Base-by-base conservation (phyloP, 2,113 vertebrate genomes). In the Otus sunia region DNA sequence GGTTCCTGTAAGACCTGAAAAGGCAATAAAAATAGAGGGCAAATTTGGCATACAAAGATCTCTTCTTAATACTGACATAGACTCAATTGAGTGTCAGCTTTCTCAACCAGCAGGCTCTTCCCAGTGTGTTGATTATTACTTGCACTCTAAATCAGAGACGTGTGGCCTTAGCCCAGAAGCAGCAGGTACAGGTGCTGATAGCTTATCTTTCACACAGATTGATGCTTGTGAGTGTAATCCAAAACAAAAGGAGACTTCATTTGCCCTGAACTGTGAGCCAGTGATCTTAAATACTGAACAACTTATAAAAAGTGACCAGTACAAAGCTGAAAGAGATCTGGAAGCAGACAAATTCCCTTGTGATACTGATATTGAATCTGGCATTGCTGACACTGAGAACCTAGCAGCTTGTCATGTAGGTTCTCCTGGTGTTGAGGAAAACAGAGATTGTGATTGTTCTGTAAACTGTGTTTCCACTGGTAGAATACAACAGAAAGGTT, bases 381-480 rank as follows among this genome's bases (percentile, higher is more conserved):
- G 52, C 22, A 41, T 18, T 74, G 78, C 34, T 56, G 74, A 85
- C 43, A 53, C 41, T 29, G 75, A 77, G 41, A 72, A 90, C 41
- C 68, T 59, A 88, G 88, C 45, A 63, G 50, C 49, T 76, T 83
- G 69, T 43, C 90, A 68, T 13, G 27, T 56, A 74, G 88, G 34
- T 52, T 72, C 90, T 90, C 64, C 93, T 84, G 79, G 72, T 36
- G 15, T 39, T 74, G 79, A 62, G 91, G 96, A 95, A 97, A 97
- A 91, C 45, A 83, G 64, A 80, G 66, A 69, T 12, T 59, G 79
- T 45, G 68, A 71, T 47, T 66, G 55, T 83, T 67, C 78, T 83
- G 17, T 72, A 66, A 95, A 56, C 23, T 34, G 4, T 43, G 17
- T 56, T 93, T 79, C 82, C 41, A 34, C 4, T 5, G 64, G 45